Evolutionary conservation across 1,140 invertebrate species (phyloP).

Genomic region (Drosophila eugracilis): DNA sequence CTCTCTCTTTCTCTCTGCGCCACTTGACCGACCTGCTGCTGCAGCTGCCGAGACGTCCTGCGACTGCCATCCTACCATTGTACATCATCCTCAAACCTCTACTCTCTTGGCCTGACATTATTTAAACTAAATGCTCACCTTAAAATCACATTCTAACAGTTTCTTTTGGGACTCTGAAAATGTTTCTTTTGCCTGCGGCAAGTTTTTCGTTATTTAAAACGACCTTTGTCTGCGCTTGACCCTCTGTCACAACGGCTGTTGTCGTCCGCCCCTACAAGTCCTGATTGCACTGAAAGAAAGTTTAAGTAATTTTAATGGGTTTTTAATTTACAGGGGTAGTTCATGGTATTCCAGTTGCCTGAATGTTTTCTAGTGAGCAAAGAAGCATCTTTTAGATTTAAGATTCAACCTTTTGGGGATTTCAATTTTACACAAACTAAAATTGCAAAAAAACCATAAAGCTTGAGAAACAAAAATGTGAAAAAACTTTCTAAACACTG

Average conservation of each 20-base stretch:
- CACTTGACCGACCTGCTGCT: constrained; percentile 75
- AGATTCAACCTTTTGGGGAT: too few relatives aligned
- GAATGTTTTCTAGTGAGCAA: too few relatives aligned
- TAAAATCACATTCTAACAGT: constrained; percentile 54
- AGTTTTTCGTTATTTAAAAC: constrained; percentile 76
- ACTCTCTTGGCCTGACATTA: constrained; percentile 47
- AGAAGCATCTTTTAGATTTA: too few relatives aligned
- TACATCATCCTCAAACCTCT: background rate
- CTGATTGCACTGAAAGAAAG: constrained; percentile 1
- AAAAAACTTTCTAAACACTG: too few relatives aligned
- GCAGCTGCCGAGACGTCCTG: constrained; percentile 33
- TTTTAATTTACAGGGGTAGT: too few relatives aligned
- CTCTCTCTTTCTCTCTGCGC: constrained; percentile 50
- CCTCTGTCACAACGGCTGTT: constrained; percentile 47
- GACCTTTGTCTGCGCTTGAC: constrained; percentile 76
- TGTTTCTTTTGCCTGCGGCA: constrained; percentile 47
- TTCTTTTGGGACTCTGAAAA: constrained; percentile 26
- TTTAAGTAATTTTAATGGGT: accelerated
- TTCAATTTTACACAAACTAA: too few relatives aligned
- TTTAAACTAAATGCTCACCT: constrained; percentile 57
- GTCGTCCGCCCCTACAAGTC: constrained; percentile 2
- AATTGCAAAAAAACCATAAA: too few relatives aligned
- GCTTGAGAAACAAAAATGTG: too few relatives aligned
- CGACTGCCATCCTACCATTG: constrained; percentile 15
- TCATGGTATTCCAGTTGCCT: too few relatives aligned